Evolutionary conservation across 2,888 invertebrate species (phyloP).

Genomic region (Hipparchia sbordonii): DNA sequence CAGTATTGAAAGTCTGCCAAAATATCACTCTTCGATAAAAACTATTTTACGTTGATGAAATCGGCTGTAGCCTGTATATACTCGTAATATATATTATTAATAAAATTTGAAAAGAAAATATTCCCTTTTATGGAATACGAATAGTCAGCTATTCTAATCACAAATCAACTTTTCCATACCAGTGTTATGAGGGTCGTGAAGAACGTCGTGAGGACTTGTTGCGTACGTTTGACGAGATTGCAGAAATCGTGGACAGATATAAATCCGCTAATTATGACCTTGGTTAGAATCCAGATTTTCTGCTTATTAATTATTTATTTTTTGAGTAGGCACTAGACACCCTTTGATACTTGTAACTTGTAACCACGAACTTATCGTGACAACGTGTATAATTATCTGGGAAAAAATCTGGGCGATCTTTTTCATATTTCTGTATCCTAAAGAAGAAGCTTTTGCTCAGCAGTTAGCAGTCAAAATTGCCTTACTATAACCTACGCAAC

Average conservation of each 20-base stretch:
- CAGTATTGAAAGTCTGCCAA: too few species aligned
- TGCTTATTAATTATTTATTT: not conserved
- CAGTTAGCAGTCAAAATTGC: not conserved
- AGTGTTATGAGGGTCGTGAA: conserved; percentile 51
- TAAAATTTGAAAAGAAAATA: too few species aligned
- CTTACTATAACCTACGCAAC: not conserved
- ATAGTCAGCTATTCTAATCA: not conserved
- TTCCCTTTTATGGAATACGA: too few species aligned
- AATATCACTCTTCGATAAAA: too few species aligned
- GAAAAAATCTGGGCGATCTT: too few species aligned
- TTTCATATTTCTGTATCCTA: not conserved
- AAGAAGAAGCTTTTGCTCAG: not conserved
- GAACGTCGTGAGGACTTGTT: conserved; percentile 55
- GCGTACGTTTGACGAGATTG: conserved; percentile 59
- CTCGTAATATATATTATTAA: too few species aligned
- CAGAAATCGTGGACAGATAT: conserved; percentile 57
- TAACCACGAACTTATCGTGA: too few species aligned
- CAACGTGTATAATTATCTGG: too few species aligned
- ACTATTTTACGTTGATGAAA: too few species aligned
- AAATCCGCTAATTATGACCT: conserved; percentile 69
- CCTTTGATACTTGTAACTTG: too few species aligned
- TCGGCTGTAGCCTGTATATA: too few species aligned
- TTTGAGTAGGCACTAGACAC: too few species aligned
- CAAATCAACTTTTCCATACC: conserved; percentile 20
- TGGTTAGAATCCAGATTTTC: conserved; percentile 56